phyloP scores from a whole-genome alignment of 30 jellyfish, hydroid and myxozoan genomes.

The Aurelia aurita complex sp. Pacific region DNA sequence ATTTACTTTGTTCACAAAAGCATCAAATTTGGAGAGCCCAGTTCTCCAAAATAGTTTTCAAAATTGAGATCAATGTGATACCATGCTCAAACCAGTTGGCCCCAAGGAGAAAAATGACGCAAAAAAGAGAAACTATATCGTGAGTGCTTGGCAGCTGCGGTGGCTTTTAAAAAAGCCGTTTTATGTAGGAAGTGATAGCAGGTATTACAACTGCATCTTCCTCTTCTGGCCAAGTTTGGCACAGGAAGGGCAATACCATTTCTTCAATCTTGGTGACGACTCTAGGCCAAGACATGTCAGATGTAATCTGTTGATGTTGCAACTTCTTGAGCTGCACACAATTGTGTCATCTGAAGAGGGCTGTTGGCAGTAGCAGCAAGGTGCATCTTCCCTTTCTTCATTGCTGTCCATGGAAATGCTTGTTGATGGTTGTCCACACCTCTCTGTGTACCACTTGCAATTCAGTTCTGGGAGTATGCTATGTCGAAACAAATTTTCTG shows the following conservation, averaged over 20 bases:
- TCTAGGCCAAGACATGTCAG: background rate
- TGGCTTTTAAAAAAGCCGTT: background rate
- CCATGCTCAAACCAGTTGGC: too few species aligned
- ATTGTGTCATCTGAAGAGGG: background rate
- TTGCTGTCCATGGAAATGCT: background rate
- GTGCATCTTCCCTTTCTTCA: background rate
- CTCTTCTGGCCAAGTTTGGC: constrained; percentile 5
- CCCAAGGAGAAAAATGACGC: too few species aligned
- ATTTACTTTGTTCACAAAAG: too few species aligned
- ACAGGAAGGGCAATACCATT: constrained; percentile 3
- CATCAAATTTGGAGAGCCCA: too few species aligned
- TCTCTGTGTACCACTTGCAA: background rate
- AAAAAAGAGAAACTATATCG: too few species aligned
- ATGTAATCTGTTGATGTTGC: background rate
- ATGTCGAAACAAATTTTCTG: background rate
- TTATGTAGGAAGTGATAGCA: background rate
- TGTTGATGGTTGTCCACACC: background rate
- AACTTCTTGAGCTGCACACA: background rate
- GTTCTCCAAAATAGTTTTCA: too few species aligned
- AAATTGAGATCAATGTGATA: too few species aligned
- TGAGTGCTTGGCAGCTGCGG: background rate
- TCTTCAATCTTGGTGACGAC: background rate
- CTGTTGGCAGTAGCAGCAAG: constrained; percentile 1
- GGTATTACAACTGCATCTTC: background rate
- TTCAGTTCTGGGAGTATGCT: background rate